A percentile compares a stretch with the other conserved stretches of the same genome.
Evolutionary conservation across 2,113 vertebrate species (phyloP).

Genomic region (Motacilla alba): DNA sequence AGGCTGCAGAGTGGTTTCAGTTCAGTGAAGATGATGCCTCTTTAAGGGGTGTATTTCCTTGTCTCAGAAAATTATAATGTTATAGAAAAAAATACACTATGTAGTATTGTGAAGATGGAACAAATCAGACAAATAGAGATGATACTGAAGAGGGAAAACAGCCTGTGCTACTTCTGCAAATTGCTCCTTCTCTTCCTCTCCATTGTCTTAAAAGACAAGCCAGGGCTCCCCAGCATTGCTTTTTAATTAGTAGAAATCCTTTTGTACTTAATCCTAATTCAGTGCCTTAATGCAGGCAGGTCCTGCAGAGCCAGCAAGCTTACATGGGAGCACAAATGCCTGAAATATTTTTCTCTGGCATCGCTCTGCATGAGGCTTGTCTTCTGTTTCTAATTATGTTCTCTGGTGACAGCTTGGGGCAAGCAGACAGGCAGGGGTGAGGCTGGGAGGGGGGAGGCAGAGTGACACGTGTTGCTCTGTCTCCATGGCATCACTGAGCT

Average conservation of each 20-base stretch:
- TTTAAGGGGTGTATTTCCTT: background rate
- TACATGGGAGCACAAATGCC: background rate
- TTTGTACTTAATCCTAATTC: background rate
- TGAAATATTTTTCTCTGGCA: background rate
- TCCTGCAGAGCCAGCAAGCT: background rate
- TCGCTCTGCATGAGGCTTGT: background rate
- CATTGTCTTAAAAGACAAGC: background rate
- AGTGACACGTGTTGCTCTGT: conserved; percentile 7
- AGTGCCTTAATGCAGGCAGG: background rate
- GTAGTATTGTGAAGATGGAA: background rate
- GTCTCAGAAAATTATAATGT: background rate
- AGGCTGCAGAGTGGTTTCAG: background rate
- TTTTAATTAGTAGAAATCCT: background rate
- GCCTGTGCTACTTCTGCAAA: background rate
- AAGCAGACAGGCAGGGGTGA: background rate
- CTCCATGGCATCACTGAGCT: conserved; percentile 31
- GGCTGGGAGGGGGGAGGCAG: background rate
- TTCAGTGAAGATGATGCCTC: background rate
- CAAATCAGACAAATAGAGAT: background rate
- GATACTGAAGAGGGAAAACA: background rate
- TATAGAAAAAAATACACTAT: background rate
- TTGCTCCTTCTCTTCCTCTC: background rate
- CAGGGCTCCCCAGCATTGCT: background rate
- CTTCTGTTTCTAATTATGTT: background rate
- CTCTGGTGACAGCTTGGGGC: background rate